Base-by-base conservation (phyloP, 1,140 invertebrate species). In the Tetragonula clypearis region DNA sequence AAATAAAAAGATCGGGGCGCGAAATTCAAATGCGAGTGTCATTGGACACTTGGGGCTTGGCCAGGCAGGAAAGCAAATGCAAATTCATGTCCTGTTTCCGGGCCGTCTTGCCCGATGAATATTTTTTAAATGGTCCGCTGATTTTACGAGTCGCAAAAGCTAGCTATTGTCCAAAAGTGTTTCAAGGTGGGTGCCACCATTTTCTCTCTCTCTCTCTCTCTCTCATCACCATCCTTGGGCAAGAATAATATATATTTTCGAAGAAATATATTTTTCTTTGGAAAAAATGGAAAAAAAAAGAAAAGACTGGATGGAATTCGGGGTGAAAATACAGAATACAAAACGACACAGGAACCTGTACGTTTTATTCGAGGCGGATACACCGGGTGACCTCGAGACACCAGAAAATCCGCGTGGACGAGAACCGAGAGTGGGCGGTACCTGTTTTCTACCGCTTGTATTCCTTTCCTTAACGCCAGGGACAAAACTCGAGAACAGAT, bases 371-470 rank as follows among this genome's bases (percentile, higher is more conserved):
- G 62, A 86, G 66, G 79, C 84, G 81, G 82, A 87, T 88, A 91
- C 89, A 92, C 89, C 88, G 86, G 90, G 90, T 91, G 92, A 91
- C 92, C 92, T 92, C 92, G 92, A 88, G 89, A 88, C 84, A 85
- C 87, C 87, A 89, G 88, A 91, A 92, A 89, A 88, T 80, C 86
- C 85, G 86, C 89, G 86, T 89, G 91, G 91, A 89, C 90, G 85
- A 82, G 72, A 87, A 83, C 69, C 85, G 76, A 90, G 76, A 90
- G 91, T 92, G 88, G 92, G 90, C 90, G 91, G 75, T 86, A 88
- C 89, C 86, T 84, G 91, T 91, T 91, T 90, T 80, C 65, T 79
- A 80, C 87, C 41, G 84, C 58, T 78, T 84, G 74, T 79, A 81
- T 72, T 74, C 85, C 75, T 88, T 85, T 88, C 66, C 62, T 90